A percentile compares a stretch with the other conserved stretches of the same genome.
These are phyloP conservation scores for Eumeta japonica DNA, from an alignment of 1,140 invertebrate species.

Conservation along the genomic window DNA sequence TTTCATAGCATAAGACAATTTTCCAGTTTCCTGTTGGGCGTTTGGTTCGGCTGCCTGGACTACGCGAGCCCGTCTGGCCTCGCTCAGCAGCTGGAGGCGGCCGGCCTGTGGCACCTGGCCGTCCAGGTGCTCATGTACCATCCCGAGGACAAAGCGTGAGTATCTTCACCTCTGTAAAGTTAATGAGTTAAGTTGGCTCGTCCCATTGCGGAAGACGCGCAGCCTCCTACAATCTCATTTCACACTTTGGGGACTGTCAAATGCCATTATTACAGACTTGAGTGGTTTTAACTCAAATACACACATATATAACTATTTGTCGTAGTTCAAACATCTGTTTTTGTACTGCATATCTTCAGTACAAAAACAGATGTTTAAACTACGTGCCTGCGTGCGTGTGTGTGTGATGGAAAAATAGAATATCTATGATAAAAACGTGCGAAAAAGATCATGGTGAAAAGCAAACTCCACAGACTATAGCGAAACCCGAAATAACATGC, in stretches of 20 bases:
- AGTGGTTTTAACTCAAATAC: too few relatives aligned
- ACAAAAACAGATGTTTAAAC: too few relatives aligned
- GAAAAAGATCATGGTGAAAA: too few relatives aligned
- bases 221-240: neutral
- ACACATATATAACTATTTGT: too few relatives aligned
- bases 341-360: too few relatives aligned
- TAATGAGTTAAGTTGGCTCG: neutral
- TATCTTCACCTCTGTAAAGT: slow-evolving; percentile 5
- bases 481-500: too few relatives aligned
- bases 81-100: slow-evolving; percentile 79
- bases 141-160: slow-evolving; percentile 58
- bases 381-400: too few relatives aligned
- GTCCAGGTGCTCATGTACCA: slow-evolving; percentile 84
- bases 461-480: too few relatives aligned
- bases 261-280: neutral
- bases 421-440: too few relatives aligned
- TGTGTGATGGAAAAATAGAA: too few relatives aligned
- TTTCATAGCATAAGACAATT: neutral
- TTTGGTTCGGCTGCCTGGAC: slow-evolving; percentile 67
- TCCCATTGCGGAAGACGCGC: neutral
- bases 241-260: neutral
- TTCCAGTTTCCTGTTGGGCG: slow-evolving; percentile 56
- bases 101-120: slow-evolving; percentile 84
- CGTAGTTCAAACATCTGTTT: too few relatives aligned
- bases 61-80: slow-evolving; percentile 69